These are phyloP conservation scores for Julus scanicus DNA, from an alignment of 2,888 invertebrate genomes.

Conservation along the genomic window DNA sequence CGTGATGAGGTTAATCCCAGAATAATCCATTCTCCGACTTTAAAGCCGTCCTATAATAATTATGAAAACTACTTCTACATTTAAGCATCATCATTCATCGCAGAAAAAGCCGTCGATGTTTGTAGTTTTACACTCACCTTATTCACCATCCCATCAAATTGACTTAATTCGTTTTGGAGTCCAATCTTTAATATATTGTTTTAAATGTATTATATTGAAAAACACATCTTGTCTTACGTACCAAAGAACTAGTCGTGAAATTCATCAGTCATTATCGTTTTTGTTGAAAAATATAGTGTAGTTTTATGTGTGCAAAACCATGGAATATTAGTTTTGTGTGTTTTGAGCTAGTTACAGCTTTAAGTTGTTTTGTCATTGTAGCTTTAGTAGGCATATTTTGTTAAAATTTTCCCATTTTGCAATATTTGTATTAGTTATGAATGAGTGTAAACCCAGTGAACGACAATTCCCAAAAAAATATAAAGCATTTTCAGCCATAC, in stretches of 20 bases:
- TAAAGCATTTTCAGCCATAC: too few species aligned
- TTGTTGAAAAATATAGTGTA: background rate
- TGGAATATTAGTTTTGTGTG: background rate
- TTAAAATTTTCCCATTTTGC: too few species aligned
- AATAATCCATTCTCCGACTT: conserved; percentile 58
- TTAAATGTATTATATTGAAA: conserved; percentile 36
- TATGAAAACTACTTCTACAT: conserved; percentile 78
- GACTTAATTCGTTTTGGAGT: conserved; percentile 26
- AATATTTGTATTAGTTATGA: too few species aligned
- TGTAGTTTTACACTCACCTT: background rate
- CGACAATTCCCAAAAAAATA: too few species aligned
- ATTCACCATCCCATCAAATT: background rate
- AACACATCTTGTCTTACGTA: conserved; percentile 15
- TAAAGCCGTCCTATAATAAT: conserved; percentile 70
- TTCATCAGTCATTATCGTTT: conserved; percentile 32
- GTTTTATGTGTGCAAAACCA: background rate
- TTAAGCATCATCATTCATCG: conserved; percentile 63
- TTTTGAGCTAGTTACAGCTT: too few species aligned
- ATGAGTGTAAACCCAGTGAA: too few species aligned
- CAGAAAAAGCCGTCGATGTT: background rate
- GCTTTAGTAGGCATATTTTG: too few species aligned
- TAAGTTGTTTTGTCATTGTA: too few species aligned
- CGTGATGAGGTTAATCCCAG: conserved; percentile 58
- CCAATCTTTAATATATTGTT: conserved; percentile 43
- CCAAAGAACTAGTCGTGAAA: conserved; percentile 38